Evolutionary conservation across 2,113 vertebrate species (phyloP).

Genomic region (Leptobrachium ailaonicum): DNA sequence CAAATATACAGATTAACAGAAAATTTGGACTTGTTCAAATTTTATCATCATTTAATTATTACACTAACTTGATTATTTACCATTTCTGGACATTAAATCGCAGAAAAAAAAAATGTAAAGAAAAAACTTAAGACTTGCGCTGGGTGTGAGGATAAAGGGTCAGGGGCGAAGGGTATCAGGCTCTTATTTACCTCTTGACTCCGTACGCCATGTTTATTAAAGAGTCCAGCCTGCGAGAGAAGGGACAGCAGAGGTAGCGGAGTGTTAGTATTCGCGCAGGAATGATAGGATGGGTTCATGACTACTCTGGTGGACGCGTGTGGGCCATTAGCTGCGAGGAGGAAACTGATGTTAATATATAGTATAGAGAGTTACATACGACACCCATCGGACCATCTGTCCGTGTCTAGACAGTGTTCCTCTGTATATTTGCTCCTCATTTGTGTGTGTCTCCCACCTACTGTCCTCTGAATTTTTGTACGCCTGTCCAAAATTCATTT

Average conservation of each 20-base stretch:
- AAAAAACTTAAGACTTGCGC: conserved; percentile 23
- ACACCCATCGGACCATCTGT: too few relatives aligned
- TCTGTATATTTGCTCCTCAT: too few relatives aligned
- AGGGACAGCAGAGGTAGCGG: conserved; percentile 75
- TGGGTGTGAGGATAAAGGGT: background rate
- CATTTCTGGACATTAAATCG: conserved; percentile 22
- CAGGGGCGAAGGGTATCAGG: conserved; percentile 49
- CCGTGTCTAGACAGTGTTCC: too few relatives aligned
- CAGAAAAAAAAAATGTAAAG: background rate
- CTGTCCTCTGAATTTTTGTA: too few relatives aligned
- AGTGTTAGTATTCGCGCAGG: conserved; percentile 65
- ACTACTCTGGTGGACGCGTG: background rate
- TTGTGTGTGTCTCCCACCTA: too few relatives aligned
- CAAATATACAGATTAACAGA: too few relatives aligned
- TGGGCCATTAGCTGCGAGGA: background rate
- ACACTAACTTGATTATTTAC: background rate
- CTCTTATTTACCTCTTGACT: conserved; percentile 91
- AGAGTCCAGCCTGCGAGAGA: conserved; percentile 91
- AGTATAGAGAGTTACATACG: too few relatives aligned
- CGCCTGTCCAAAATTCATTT: too few relatives aligned
- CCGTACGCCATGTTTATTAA: conserved; percentile 97
- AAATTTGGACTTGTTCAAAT: too few relatives aligned
- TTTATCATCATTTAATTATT: too few relatives aligned
- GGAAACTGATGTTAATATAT: too few relatives aligned
- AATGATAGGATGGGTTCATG: background rate